phyloP scores from a whole-genome alignment of 2,797 vertebrate genomes.

The Danio choprae region DNA sequence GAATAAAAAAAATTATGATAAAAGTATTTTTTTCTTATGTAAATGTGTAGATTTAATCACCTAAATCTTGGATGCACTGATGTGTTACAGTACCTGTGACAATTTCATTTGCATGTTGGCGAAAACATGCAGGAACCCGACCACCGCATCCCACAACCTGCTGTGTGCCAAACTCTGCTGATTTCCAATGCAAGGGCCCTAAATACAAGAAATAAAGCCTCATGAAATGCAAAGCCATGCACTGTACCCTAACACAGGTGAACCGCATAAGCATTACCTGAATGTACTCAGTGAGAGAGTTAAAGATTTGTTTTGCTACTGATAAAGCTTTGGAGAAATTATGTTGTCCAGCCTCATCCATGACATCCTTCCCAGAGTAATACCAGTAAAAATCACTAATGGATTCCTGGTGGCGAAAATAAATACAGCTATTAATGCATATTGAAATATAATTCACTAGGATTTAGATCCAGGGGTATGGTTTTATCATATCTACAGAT shows the following conservation, averaged over 20 bases:
- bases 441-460: neutral
- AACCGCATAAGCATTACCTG: constrained; percentile 79
- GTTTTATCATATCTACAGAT: neutral
- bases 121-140: constrained; percentile 90
- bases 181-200: constrained; percentile 89
- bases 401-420: constrained; percentile 84
- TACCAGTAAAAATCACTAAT: constrained; percentile 99
- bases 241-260: neutral
- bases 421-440: neutral
- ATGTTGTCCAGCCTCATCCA: constrained; percentile 90
- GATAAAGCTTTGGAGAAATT: constrained; percentile 94
- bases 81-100: constrained; percentile 92
- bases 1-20: too few species aligned
- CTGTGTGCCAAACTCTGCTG: constrained; percentile 90
- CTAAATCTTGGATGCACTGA: too few species aligned
- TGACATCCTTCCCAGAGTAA: constrained; percentile 94
- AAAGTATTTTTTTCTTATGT: too few species aligned
- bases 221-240: neutral
- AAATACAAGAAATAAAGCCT: constrained; percentile 16
- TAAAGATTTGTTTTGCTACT: constrained; percentile 97
- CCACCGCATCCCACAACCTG: constrained; percentile 89
- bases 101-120: constrained; percentile 94
- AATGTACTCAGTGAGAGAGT: constrained; percentile 98
- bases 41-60: too few species aligned
- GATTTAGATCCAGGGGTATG: neutral